Evolutionary conservation across 1,140 invertebrate genomes (phyloP).

Genomic region (Manduca sexta): DNA sequence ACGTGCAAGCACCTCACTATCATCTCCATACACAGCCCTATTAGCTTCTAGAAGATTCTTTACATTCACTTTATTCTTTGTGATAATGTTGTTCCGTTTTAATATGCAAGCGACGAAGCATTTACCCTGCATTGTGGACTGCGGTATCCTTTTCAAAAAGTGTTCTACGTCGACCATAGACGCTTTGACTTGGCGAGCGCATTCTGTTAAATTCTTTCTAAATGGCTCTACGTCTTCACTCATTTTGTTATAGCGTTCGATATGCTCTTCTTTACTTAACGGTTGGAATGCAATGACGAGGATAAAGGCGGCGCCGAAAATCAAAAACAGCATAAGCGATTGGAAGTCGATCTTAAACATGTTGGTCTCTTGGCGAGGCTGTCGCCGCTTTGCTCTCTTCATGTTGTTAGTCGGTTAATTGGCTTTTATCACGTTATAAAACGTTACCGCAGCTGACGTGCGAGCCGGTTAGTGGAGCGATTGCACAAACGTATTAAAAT

Average conservation of each 20-base stretch:
- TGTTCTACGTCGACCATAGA: conserved; percentile 52
- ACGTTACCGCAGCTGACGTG: conserved; percentile 3
- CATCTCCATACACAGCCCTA: conserved; percentile 48
- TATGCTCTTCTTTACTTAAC: conserved; percentile 49
- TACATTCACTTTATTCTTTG: conserved; percentile 48
- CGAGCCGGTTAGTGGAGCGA: conserved; percentile 1
- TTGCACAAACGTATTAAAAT: neutral
- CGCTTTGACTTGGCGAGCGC: conserved; percentile 57
- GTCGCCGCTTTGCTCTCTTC: conserved; percentile 8
- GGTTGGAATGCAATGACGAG: conserved; percentile 38
- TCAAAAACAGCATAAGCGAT: conserved; percentile 5
- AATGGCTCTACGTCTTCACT: conserved; percentile 57
- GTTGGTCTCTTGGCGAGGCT: conserved; percentile 5
- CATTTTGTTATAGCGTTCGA: conserved; percentile 47
- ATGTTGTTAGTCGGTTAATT: conserved; percentile 14
- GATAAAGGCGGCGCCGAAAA: conserved; percentile 25
- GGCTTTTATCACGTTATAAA: conserved; percentile 8
- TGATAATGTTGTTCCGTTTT: conserved; percentile 53
- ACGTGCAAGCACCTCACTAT: conserved; percentile 48
- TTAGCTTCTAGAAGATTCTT: conserved; percentile 51
- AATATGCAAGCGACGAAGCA: conserved; percentile 65
- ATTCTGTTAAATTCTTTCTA: conserved; percentile 55
- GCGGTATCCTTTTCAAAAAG: conserved; percentile 57
- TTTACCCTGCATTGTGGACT: conserved; percentile 52
- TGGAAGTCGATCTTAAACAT: too few relatives aligned